phyloP scores from a whole-genome alignment of 2,888 invertebrate species.

The Clusia tigrina region DNA sequence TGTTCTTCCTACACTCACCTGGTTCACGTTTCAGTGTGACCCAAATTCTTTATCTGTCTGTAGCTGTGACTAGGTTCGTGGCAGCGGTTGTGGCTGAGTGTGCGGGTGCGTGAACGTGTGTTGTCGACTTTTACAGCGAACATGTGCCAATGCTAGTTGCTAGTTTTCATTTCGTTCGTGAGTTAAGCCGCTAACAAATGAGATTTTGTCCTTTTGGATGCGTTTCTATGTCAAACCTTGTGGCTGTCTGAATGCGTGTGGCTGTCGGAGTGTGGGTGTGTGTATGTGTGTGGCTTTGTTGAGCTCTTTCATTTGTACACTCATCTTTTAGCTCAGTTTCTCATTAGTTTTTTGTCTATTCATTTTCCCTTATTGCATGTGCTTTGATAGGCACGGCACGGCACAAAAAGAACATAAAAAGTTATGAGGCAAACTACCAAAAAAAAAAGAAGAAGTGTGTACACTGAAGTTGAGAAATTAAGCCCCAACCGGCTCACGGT shows the following conservation, averaged over 20 bases:
- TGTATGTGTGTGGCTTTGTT: slow-evolving; percentile 7
- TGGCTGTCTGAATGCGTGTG: background rate
- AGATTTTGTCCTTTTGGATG: slow-evolving; percentile 24
- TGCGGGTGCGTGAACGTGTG: background rate
- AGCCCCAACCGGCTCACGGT: slow-evolving; percentile 17
- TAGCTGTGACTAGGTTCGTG: background rate
- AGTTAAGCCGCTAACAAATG: slow-evolving; percentile 37
- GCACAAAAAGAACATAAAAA: background rate
- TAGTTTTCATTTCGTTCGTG: slow-evolving; percentile 14
- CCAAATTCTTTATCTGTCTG: background rate
- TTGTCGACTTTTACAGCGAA: background rate
- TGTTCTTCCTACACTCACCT: background rate
- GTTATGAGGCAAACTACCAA: background rate
- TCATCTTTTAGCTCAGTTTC: slow-evolving; percentile 21
- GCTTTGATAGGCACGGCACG: background rate
- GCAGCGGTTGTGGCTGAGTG: background rate
- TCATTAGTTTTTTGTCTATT: slow-evolving; percentile 31
- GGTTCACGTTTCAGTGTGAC: background rate
- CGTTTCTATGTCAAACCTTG: background rate
- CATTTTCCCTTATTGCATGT: background rate
- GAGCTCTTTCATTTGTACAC: slow-evolving; percentile 14
- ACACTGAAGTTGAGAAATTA: slow-evolving; percentile 27
- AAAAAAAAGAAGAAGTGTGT: slow-evolving; percentile 1
- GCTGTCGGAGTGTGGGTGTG: background rate
- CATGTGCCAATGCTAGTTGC: background rate